Percentiles rank a stretch among this genome's conserved stretches.
Evolutionary conservation across 2,113 vertebrate genomes (phyloP).

Genomic region (Rhinichthys klamathensis): DNA sequence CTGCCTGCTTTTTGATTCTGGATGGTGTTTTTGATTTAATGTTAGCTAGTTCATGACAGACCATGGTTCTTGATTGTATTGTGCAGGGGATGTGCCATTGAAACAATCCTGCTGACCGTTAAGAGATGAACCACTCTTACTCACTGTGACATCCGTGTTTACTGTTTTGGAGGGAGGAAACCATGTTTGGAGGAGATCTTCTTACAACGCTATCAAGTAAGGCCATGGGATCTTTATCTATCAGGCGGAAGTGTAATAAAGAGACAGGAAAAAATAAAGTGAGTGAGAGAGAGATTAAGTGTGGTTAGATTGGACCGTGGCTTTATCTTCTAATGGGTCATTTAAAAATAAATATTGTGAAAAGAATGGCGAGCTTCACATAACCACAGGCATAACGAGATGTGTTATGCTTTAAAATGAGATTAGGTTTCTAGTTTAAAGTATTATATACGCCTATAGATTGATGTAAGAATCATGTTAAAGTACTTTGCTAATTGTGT

Average conservation of each 20-base stretch:
- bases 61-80: conserved; percentile 10
- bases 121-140: conserved; percentile 24
- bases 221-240: neutral
- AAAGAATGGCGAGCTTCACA: neutral
- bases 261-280: neutral
- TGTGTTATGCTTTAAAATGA: neutral
- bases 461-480: too few species aligned
- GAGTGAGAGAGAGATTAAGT: neutral
- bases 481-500: neutral
- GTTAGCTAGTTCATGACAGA: neutral
- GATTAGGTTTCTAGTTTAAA: neutral
- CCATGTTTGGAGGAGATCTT: conserved; percentile 26
- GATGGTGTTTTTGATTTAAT: neutral
- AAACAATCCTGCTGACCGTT: conserved; percentile 6
- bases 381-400: neutral
- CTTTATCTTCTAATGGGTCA: neutral
- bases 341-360: neutral
- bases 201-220: neutral
- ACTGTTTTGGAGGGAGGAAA: neutral
- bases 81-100: conserved; percentile 25
- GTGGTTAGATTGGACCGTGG: neutral
- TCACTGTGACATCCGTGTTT: conserved; percentile 42
- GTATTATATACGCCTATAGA: neutral
- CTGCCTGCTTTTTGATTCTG: neutral
- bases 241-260: neutral